Base-by-base conservation (phyloP, 1,140 invertebrate genomes). In the Archivesica marissinica region DNA sequence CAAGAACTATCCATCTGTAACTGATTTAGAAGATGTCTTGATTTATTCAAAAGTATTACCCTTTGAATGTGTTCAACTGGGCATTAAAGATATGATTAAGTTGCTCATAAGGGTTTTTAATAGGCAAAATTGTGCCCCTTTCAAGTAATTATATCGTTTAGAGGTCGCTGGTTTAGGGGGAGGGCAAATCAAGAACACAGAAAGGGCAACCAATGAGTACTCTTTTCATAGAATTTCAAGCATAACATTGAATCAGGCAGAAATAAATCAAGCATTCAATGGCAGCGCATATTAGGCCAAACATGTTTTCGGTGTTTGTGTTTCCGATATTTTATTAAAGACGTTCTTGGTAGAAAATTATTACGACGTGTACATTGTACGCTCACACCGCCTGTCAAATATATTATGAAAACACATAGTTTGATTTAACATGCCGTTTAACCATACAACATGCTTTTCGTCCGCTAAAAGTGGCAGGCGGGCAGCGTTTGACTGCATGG, bases 101-200 rank as follows among this genome's bases (percentile, higher is more conserved):
- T 50, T 72, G 44, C 41, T 50, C 44, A 72, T 72, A 72, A 47
- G 41, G 68, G 68, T 44, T 72, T 72, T 17, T 47, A 72, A 72
- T 47, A 47, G 23, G 41, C 28, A 47, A 47, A 47, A 30, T 13
- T 44, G 50, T 72, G 39, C 41, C 17, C 25, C 41, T 33, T 50
- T 72, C 28, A 47, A 15, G 68, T 72, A 72, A 72, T 72, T 72
- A 50, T 72, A 72, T 50, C 44, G 15, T 72, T 33, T 6, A 50
- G 39, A 72, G 41, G 68, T 72, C 44, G n/a, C 13, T 15, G 39
- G 68, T 72, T 50, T 4, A 50, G 25, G 39, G 28, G 44, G 68
- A 72, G 68, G 68, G 68, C 39, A 72, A 50, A 25, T 47, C 1
- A 38, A 38, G 4, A 52, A 30, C 50, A 30, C 30, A 47, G 44